Base-by-base conservation (phyloP, 2,888 invertebrate genomes). In the Marasmarcha lunaedactyla region DNA sequence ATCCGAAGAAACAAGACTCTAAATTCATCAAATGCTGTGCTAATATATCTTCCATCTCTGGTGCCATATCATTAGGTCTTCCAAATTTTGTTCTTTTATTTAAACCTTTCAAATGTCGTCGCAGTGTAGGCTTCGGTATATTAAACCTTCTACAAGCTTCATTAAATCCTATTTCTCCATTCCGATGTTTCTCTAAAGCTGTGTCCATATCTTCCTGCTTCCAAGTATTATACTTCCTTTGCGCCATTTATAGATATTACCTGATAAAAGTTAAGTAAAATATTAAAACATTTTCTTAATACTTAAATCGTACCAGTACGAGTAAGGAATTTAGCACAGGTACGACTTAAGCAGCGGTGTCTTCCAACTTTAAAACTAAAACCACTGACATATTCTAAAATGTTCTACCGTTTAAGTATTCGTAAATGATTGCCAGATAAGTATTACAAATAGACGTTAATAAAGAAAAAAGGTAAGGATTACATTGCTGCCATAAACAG, bases 31-130 rank as follows among this genome's bases (percentile, higher is more conserved):
- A 14, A 42, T 46, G 41, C 36, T 42, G 37, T 36, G 41, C 46
- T 39, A 46, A 35, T 42, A 37, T 34, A n/a, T 41, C 34, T 46
- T 47, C 46, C 41, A 46, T 46, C 11, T 40, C 43, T 39, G 30
- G 13, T 35, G 42, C 33, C 39, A 46, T 39, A 43, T 45, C 38
- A 30, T 40, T 44, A 11, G 47, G 46, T 39, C 43, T 35, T 36
- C 46, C 43, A 38, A 43, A 30, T 37, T 40, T 44, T 37, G 11
- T 39, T 14, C 6, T 27, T 27, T 25, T 41, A 40, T 41, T 43
- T 30, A 39, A 42, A 35, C 40, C 37, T 38, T 38, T 40, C 14
- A 45, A 42, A 38, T 44, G 43, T 11, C 46, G 39, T 40, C 44
- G 26, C 1, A 44, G 25, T 35, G 42, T 44, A 15, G 46, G 46